A percentile compares a stretch with the other conserved stretches of the same genome.
phyloP scores from a whole-genome alignment of 2,797 vertebrate species.

The Lerista edwardsae region DNA sequence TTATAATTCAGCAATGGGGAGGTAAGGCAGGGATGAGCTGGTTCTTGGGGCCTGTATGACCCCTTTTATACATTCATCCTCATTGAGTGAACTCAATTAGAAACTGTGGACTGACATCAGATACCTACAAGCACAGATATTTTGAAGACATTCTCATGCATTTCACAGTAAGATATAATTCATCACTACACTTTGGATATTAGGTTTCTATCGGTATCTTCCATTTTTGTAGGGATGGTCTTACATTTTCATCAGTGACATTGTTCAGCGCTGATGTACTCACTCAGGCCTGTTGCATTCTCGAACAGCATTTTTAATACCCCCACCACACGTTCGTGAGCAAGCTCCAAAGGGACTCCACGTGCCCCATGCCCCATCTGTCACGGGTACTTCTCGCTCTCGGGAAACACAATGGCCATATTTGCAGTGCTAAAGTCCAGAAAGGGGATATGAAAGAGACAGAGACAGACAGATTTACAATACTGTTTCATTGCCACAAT shows the following conservation, averaged over 20 bases:
- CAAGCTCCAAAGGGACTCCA: slow-evolving; percentile 98
- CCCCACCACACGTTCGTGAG: slow-evolving; percentile 93
- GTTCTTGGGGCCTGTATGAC: too few relatives aligned
- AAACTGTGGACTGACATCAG: not conserved
- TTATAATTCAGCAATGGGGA: too few relatives aligned
- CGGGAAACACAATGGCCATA: slow-evolving; percentile 91
- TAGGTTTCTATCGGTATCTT: not conserved
- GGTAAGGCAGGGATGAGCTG: too few relatives aligned
- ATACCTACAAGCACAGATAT: not conserved
- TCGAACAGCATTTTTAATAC: slow-evolving; percentile 91
- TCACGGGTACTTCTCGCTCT: slow-evolving; percentile 83
- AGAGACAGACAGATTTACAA: not conserved
- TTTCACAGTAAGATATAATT: not conserved
- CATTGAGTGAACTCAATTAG: not conserved
- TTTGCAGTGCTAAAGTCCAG: slow-evolving; percentile 88
- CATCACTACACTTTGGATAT: not conserved
- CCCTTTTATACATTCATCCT: not conserved
- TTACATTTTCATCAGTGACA: not conserved
- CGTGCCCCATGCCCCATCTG: slow-evolving; percentile 93
- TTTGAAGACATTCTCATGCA: not conserved
- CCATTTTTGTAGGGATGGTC: not conserved
- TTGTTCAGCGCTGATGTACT: slow-evolving; percentile 57
- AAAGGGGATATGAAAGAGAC: slow-evolving; percentile 47
- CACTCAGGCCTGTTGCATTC: slow-evolving; percentile 97
- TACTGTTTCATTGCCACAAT: rapidly evolving